A percentile compares a stretch with the other conserved stretches of the same genome.
Evolutionary conservation across 2,888 invertebrate genomes (phyloP).

Genomic region (Drosophila mimica): DNA sequence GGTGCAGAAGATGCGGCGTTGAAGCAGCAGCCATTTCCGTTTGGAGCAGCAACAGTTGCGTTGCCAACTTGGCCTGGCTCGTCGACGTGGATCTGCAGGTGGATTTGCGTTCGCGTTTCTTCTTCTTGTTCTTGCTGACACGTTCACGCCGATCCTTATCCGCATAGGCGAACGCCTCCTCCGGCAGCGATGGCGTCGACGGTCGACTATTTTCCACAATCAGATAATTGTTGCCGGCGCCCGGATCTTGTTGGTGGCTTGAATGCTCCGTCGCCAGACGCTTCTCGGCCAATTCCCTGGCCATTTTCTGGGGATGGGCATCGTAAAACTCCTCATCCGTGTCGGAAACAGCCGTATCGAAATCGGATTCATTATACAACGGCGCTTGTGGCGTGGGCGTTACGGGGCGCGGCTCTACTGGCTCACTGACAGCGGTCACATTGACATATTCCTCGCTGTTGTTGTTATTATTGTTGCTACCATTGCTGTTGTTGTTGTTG

Average conservation of each 20-base stretch:
- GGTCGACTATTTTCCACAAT: constrained; percentile 89
- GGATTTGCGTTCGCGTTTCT: constrained; percentile 88
- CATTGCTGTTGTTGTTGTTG: not conserved
- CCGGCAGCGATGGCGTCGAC: constrained; percentile 87
- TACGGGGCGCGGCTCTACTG: constrained; percentile 24
- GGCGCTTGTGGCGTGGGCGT: constrained; percentile 85
- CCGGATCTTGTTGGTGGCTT: not conserved
- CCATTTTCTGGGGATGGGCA: constrained; percentile 91
- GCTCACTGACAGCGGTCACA: constrained; percentile 83
- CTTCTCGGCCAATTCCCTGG: constrained; percentile 91
- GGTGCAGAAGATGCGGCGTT: constrained; percentile 21
- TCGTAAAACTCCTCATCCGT: constrained; percentile 96
- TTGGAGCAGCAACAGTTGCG: constrained; percentile 5
- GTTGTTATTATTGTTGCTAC: not conserved
- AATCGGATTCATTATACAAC: constrained; percentile 91
- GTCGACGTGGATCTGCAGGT: constrained; percentile 72
- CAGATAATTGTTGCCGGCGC: constrained; percentile 85
- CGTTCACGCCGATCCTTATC: constrained; percentile 73
- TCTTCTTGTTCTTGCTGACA: constrained; percentile 88
- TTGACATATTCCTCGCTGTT: constrained; percentile 54
- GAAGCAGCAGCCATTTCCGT: not conserved
- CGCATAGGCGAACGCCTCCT: constrained; percentile 79
- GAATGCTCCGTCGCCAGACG: constrained; percentile 88
- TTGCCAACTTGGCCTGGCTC: constrained; percentile 33
- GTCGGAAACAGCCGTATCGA: constrained; percentile 93